These are phyloP conservation scores for Trichechus manatus DNA, from an alignment of 2,113 vertebrate genomes.

Conservation along the genomic window DNA sequence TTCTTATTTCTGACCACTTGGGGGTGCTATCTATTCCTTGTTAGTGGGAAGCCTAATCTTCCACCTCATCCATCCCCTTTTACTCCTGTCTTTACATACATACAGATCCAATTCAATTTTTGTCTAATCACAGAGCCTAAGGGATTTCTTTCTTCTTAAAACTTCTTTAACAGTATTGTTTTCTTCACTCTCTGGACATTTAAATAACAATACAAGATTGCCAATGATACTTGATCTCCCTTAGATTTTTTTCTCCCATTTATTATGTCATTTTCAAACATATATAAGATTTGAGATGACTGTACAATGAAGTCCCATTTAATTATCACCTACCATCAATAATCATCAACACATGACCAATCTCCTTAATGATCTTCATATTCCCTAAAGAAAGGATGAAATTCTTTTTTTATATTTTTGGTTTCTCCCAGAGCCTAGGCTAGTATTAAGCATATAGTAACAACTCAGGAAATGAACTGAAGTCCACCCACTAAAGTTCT, in stretches of 20 bases:
- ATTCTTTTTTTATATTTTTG: not conserved
- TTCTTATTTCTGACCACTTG: not conserved
- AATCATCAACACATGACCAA: not conserved
- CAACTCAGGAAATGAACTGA: not conserved
- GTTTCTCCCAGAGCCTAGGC: not conserved
- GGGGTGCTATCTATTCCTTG: not conserved
- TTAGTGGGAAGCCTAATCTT: not conserved
- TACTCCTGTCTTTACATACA: not conserved
- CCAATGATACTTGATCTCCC: not conserved
- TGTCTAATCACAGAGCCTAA: not conserved
- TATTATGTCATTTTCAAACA: not conserved
- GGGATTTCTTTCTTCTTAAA: not conserved
- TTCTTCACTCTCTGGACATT: not conserved
- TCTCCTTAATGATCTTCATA: not conserved
- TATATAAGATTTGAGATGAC: not conserved
- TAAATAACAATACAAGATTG: not conserved
- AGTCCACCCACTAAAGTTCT: not conserved
- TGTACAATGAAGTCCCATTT: not conserved
- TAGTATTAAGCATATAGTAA: not conserved
- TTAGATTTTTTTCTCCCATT: not conserved
- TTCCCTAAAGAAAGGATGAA: not conserved
- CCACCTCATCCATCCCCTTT: not conserved
- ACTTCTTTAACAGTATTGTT: not conserved
- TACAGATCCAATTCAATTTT: not conserved
- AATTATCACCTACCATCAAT: not conserved